A percentile compares a stretch with the other conserved stretches of the same genome.
phyloP scores from a whole-genome alignment of 2,113 vertebrate species.

The Apeltes quadracus region DNA sequence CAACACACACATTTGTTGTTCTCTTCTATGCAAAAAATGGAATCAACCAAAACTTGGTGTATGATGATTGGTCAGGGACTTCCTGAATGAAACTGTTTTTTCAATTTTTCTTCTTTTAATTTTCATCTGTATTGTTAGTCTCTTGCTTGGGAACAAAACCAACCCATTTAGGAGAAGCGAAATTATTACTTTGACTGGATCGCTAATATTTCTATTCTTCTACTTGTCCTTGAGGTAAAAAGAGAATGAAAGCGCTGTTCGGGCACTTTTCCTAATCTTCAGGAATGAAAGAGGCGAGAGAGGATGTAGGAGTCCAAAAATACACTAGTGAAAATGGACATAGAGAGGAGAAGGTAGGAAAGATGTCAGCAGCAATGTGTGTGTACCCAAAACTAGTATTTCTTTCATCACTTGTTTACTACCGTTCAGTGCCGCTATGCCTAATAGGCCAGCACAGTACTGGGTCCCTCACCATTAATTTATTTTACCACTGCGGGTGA shows the following conservation, averaged over 20 bases:
- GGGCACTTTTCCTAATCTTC: background rate
- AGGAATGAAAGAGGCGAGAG: background rate
- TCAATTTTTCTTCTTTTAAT: too few relatives aligned
- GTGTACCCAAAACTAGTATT: conserved; percentile 16
- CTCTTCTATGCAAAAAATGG: background rate
- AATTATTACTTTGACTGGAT: too few relatives aligned
- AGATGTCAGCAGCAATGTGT: background rate
- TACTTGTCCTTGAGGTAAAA: conserved; percentile 6
- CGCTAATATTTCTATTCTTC: background rate
- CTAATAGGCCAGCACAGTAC: conserved; percentile 26
- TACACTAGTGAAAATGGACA: background rate
- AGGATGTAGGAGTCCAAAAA: conserved; percentile 1
- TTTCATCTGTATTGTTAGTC: background rate
- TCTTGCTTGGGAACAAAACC: background rate
- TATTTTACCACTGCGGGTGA: conserved; percentile 54
- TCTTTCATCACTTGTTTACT: conserved; percentile 60
- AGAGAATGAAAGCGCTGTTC: background rate
- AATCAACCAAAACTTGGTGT: background rate
- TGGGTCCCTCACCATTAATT: conserved; percentile 34
- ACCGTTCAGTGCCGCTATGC: conserved; percentile 24
- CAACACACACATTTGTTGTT: conserved; percentile 12
- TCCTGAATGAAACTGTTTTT: background rate
- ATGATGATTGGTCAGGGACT: background rate
- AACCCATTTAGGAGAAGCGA: too few relatives aligned
- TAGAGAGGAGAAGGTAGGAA: background rate